Percentiles rank a stretch among this genome's conserved stretches.
Conservation (phyloP, 2,888 invertebrate genomes). For the Pasiphila rectangulata region DNA sequence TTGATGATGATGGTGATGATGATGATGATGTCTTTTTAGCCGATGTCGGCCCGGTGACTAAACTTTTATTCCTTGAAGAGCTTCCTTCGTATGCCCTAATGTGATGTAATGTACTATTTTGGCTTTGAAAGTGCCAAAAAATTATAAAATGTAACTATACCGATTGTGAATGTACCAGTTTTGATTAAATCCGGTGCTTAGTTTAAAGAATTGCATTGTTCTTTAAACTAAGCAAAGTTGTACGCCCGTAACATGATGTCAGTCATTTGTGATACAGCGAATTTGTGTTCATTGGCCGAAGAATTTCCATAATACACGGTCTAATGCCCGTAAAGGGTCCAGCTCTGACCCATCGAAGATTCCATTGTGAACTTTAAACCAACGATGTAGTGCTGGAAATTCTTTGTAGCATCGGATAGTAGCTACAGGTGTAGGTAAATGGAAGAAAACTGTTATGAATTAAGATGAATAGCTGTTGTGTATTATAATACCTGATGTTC, state of each 20-base stretch:
- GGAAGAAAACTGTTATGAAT: slow-evolving; percentile 35
- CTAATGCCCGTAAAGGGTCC: slow-evolving; percentile 42
- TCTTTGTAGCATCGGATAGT: neutral
- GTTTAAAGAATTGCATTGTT: no score
- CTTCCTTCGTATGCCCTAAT: no score
- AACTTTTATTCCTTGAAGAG: no score
- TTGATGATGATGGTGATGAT: no score
- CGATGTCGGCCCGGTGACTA: no score
- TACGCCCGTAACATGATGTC: slow-evolving; percentile 35
- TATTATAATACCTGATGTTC: slow-evolving; percentile 48
- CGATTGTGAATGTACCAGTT: no score
- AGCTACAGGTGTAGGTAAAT: slow-evolving; percentile 33
- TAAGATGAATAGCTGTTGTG: slow-evolving; percentile 41
- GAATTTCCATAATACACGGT: slow-evolving; percentile 47
- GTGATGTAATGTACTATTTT: no score
- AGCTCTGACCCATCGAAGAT: slow-evolving; percentile 41
- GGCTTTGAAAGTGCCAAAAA: no score
- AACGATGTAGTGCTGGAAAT: slow-evolving; percentile 12
- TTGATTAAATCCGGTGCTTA: no score
- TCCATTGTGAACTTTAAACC: slow-evolving; percentile 18
- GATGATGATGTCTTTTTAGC: no score
- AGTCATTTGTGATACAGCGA: slow-evolving; percentile 46
- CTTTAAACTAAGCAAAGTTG: slow-evolving; percentile 31
- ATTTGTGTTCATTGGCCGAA: slow-evolving; percentile 53
- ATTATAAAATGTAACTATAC: no score